Base-by-base conservation (phyloP, 2,888 invertebrate genomes). In the Platycheirus rosarum region DNA sequence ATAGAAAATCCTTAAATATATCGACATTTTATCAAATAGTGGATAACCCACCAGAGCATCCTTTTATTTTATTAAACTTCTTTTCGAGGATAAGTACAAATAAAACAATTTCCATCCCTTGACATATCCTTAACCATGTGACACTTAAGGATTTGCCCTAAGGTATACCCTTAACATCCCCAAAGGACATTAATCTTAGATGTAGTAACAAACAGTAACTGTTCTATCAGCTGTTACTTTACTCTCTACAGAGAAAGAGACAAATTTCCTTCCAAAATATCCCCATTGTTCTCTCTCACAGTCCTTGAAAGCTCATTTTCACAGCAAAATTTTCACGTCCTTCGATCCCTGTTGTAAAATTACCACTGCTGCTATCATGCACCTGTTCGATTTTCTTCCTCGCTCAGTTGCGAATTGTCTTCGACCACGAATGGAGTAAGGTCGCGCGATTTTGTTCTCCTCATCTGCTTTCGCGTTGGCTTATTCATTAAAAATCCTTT, bases 361-460 rank as follows among this genome's bases (percentile, higher is more conserved):
- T 20, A 29, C 20, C 40, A 13, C 49, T 51, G 57, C 49, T 51
- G 57, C 69, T 74, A 69, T 53, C 70, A 49, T 46, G 66, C 82
- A 82, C 82, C 82, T 82, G 82, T 82, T 77, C 82, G 77, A 82
- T 55, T 77, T 68, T 73, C 44, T 74, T 63, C 68, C 69, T 69
- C 49, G 57, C 44, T 69, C 49, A 82, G 82, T 82, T 77, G n/a
- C 68, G 77, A 82, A 46, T 73, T 57, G 49, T 49, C 68, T 48
- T 55, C 63, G 53, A 77, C 26, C 71, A 48, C 20, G 71, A 62
- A 68, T 37, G 70, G 66, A 48, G 42, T 53, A 71, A 77, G 66
- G 55, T 37, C 53, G 35, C 62, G 62, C 77, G 49, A 35, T n/a
- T 76, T 48, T 7, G 5, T 53, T 71, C 23, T 26, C 16, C n/a